These are phyloP conservation scores for Philaenus spumarius DNA, from an alignment of 1,140 invertebrate genomes.

Conservation along the genomic window DNA sequence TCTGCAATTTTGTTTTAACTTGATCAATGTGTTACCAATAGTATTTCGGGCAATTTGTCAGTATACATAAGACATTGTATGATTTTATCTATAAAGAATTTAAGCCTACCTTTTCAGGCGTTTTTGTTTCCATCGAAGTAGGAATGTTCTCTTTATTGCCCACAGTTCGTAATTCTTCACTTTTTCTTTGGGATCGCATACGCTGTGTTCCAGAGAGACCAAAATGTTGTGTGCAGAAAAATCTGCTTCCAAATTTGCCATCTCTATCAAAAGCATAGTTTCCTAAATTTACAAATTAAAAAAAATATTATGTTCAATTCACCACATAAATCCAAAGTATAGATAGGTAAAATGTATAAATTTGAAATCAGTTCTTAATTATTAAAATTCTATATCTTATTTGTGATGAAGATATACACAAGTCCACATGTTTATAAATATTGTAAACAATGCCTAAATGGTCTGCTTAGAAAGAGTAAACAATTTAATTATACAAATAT, in stretches of 20 bases:
- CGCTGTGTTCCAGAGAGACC: slow-evolving; percentile 50
- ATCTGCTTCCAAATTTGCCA: slow-evolving; percentile 59
- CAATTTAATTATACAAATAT: not conserved
- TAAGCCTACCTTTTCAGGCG: slow-evolving; percentile 33
- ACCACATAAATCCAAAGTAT: too few species aligned
- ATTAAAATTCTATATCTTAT: not conserved
- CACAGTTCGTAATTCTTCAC: slow-evolving; percentile 35
- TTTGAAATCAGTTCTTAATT: not conserved
- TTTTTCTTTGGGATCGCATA: slow-evolving; percentile 34
- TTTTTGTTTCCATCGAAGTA: slow-evolving; percentile 34
- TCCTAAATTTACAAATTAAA: too few species aligned
- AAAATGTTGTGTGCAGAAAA: slow-evolving; percentile 78
- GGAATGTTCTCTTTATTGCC: slow-evolving; percentile 44
- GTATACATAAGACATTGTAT: too few species aligned
- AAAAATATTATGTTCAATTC: not conserved
- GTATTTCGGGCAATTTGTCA: too few species aligned
- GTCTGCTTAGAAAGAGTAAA: not conserved
- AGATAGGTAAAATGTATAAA: not conserved
- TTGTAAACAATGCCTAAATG: not conserved
- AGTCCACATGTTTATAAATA: not conserved
- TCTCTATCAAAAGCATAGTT: slow-evolving; percentile 71
- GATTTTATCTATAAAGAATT: too few species aligned
- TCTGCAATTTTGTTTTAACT: too few species aligned
- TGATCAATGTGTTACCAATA: too few species aligned
- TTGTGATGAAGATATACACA: not conserved